Conservation (phyloP, 1,140 invertebrate species). For the Aphis gossypii region DNA sequence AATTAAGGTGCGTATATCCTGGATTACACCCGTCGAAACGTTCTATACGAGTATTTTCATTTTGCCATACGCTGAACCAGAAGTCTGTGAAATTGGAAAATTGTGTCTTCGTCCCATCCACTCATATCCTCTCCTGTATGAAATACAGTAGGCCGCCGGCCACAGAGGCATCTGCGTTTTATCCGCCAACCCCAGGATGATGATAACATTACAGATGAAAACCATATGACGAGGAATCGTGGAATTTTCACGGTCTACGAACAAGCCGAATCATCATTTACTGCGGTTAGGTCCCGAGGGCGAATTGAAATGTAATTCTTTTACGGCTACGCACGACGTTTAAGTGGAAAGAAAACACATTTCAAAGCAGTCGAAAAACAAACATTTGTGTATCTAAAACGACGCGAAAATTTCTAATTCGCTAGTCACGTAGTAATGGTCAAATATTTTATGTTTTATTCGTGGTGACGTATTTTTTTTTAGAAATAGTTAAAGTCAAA, state of each 20-base stretch:
- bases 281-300: not conserved
- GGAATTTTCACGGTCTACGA: constrained; percentile 48
- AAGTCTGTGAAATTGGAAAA: constrained; percentile 57
- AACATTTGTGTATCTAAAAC: constrained; percentile 14
- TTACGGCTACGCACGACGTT: constrained; percentile 20
- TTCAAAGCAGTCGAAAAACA: constrained; percentile 10
- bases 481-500: not conserved
- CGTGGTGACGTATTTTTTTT: not conserved
- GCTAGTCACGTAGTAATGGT: not conserved
- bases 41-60: not conserved
- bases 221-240: constrained; percentile 53
- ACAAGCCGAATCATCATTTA: constrained; percentile 46
- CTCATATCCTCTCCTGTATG: not conserved
- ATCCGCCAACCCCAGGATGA: not conserved
- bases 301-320: constrained; percentile 46
- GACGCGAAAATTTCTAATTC: not conserved
- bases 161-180: constrained; percentile 37
- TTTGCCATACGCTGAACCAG: constrained; percentile 39
- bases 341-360: constrained; percentile 28
- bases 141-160: not conserved
- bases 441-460: not conserved
- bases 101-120: not conserved
- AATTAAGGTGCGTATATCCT: constrained; percentile 1
- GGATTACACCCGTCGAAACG: not conserved
- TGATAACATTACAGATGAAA: constrained; percentile 43